These are phyloP conservation scores for Troilus luridus DNA, from an alignment of 2,888 invertebrate species.

Conservation along the genomic window DNA sequence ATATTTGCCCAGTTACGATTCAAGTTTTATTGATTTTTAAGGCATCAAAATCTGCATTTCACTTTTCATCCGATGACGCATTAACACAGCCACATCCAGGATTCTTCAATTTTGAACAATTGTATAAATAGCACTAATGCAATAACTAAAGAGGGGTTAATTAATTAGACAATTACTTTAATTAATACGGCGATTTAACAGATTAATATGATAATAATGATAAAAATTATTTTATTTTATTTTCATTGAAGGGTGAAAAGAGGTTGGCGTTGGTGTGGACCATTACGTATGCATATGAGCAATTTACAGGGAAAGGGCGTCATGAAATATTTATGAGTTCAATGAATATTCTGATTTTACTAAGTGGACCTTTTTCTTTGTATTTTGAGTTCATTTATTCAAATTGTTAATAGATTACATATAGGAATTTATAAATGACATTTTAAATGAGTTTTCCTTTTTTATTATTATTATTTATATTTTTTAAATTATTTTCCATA, in stretches of 20 bases:
- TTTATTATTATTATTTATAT: too few relatives aligned
- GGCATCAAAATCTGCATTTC: too few relatives aligned
- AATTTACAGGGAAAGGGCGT: constrained; percentile 9
- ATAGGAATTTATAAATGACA: not conserved
- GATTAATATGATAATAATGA: not conserved
- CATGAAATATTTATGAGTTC: constrained; percentile 35
- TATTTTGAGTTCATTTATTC: constrained; percentile 10
- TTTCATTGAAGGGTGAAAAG: constrained; percentile 29
- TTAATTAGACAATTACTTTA: too few relatives aligned
- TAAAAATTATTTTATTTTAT: not conserved
- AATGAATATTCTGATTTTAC: constrained; percentile 38
- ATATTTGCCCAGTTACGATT: too few relatives aligned
- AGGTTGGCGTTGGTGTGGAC: constrained; percentile 2
- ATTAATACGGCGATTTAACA: not conserved
- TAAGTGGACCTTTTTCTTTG: constrained; percentile 19
- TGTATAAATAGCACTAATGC: too few relatives aligned
- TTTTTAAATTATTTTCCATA: too few relatives aligned
- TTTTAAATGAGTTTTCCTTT: not conserved
- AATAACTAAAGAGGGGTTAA: too few relatives aligned
- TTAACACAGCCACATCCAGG: too few relatives aligned
- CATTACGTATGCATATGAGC: constrained; percentile 34
- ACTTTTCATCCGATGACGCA: too few relatives aligned
- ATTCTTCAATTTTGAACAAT: too few relatives aligned
- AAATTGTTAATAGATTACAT: constrained; percentile 23
- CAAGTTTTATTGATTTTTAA: too few relatives aligned